These are phyloP conservation scores for Melanotaenia pygmaea DNA, from an alignment of 2,797 vertebrate genomes.

Conservation along the genomic window DNA sequence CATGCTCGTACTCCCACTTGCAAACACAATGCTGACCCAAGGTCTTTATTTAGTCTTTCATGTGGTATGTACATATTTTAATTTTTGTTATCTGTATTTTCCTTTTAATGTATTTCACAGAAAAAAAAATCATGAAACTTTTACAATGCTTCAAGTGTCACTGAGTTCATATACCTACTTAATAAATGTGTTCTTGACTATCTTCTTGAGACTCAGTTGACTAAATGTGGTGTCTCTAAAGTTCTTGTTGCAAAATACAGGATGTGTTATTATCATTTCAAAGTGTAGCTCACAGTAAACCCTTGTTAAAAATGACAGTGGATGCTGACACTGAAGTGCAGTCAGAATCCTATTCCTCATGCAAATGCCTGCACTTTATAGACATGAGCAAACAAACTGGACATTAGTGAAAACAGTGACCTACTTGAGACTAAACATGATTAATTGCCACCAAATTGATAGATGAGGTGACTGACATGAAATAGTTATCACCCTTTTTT, in stretches of 20 bases:
- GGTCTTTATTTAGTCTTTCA: not conserved
- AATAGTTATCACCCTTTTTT: not conserved
- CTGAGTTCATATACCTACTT: not conserved
- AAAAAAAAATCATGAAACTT: not conserved
- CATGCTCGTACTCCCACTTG: slow-evolving; percentile 14
- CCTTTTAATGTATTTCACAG: not conserved
- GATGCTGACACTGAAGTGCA: not conserved
- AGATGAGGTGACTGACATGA: not conserved
- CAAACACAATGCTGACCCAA: not conserved
- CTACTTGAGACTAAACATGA: not conserved
- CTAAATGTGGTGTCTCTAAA: too few relatives aligned
- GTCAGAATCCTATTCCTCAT: not conserved
- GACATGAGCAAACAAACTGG: not conserved
- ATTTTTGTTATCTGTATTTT: not conserved
- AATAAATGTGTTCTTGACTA: not conserved
- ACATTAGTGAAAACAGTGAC: not conserved
- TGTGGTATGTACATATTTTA: not conserved
- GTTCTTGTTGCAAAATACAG: not conserved
- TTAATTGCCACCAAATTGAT: not conserved
- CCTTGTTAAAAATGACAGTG: not conserved
- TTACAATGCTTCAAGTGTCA: not conserved
- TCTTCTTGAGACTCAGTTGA: not conserved
- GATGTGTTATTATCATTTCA: not conserved
- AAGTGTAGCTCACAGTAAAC: not conserved
- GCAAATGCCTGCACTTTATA: too few relatives aligned